phyloP scores from a whole-genome alignment of 2,113 vertebrate species.

The Micromys minutus region DNA sequence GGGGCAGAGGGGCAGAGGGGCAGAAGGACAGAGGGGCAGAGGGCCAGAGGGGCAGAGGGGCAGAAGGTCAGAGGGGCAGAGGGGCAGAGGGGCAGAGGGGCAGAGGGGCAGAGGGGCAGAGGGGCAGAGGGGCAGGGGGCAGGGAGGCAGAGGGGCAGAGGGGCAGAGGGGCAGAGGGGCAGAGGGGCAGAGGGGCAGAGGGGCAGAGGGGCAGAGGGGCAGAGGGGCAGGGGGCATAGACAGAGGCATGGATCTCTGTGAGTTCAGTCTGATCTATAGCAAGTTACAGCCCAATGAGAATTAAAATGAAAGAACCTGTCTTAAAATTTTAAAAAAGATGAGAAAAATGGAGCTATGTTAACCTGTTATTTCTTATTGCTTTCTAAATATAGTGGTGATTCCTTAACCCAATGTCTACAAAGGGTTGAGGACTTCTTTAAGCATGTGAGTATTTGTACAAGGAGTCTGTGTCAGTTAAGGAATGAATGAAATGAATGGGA shows the following conservation, averaged over 20 bases:
- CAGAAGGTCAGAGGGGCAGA: too few relatives aligned
- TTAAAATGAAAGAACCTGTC: background rate
- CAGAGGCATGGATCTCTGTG: background rate
- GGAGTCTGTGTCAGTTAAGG: background rate
- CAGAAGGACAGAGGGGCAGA: too few relatives aligned
- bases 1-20: too few relatives aligned
- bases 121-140: too few relatives aligned
- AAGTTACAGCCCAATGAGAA: background rate
- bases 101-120: too few relatives aligned
- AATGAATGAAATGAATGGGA: background rate
- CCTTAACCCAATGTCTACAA: background rate
- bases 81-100: too few relatives aligned
- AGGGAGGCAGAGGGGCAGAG: too few relatives aligned
- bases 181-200: too few relatives aligned
- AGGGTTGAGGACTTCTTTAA: conserved; percentile 51
- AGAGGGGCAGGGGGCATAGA: too few relatives aligned
- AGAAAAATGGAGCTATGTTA: background rate
- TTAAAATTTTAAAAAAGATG: background rate
- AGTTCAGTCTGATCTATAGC: background rate
- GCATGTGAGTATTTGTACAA: background rate
- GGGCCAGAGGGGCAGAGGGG: too few relatives aligned
- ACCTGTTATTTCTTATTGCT: background rate
- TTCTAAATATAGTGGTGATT: conserved; percentile 16
- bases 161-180: too few relatives aligned
- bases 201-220: too few relatives aligned